These are phyloP conservation scores for Cacatua alba DNA, from an alignment of 2,113 vertebrate species.

Conservation along the genomic window DNA sequence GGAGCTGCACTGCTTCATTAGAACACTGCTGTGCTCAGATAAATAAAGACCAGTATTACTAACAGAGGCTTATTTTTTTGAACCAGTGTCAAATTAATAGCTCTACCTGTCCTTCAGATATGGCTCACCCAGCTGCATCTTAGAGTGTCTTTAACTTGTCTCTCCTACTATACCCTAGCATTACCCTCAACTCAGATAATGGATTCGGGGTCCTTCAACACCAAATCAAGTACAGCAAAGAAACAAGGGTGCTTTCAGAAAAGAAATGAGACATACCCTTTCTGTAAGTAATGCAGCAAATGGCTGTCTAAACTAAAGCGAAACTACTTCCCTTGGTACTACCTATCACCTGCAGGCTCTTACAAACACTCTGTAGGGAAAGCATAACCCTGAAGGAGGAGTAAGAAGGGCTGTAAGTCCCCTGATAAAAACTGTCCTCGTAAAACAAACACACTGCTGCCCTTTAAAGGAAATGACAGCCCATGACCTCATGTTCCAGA, in stretches of 20 bases:
- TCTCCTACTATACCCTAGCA: no score
- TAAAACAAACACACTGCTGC: constrained; percentile 7
- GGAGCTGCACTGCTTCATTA: neutral
- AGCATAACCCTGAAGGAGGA: neutral
- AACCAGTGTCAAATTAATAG: neutral
- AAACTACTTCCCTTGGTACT: neutral
- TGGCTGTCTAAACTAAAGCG: neutral
- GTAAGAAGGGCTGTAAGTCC: neutral
- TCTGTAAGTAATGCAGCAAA: neutral
- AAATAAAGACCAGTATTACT: neutral
- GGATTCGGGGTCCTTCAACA: neutral
- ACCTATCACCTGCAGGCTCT: neutral
- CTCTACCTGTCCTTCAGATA: neutral
- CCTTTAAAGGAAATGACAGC: constrained; percentile 29
- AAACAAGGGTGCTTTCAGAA: neutral
- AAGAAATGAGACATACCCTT: fast-evolving
- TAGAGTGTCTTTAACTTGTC: neutral
- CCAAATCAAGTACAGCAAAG: neutral
- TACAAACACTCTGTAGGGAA: neutral
- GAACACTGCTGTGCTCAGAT: neutral
- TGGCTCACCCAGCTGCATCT: neutral
- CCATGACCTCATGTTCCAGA: neutral
- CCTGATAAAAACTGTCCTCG: neutral
- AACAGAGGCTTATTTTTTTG: neutral
- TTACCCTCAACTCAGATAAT: neutral